These are phyloP conservation scores for Mercenaria mercenaria DNA, from an alignment of 1,140 invertebrate genomes.

Conservation along the genomic window DNA sequence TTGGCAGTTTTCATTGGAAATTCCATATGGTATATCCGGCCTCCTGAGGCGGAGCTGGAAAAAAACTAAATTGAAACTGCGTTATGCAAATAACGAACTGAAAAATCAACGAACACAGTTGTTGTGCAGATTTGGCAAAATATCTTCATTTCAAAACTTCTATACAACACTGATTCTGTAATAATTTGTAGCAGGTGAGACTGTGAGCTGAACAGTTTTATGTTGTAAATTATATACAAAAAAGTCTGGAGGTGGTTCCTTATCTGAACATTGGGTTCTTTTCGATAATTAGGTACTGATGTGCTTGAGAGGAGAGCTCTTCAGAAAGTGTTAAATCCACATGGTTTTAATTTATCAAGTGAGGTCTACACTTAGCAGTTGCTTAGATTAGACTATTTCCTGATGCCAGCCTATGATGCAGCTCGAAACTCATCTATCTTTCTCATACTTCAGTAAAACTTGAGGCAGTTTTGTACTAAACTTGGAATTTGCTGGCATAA, in stretches of 20 bases:
- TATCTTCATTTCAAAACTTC: not conserved
- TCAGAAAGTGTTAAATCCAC: slow-evolving; percentile 35
- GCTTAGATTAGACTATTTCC: not conserved
- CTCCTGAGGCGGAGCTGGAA: too few relatives aligned
- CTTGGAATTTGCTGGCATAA: not conserved
- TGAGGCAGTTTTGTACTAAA: not conserved
- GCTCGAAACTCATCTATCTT: not conserved
- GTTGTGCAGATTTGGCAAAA: not conserved
- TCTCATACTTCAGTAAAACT: not conserved
- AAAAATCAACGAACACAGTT: too few relatives aligned
- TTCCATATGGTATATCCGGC: too few relatives aligned
- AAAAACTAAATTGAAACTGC: too few relatives aligned
- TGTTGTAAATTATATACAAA: not conserved
- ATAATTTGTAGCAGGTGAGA: slow-evolving; percentile 19
- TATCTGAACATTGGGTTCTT: not conserved
- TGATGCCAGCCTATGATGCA: not conserved
- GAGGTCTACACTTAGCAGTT: slow-evolving; percentile 27
- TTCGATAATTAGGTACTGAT: slow-evolving; percentile 43
- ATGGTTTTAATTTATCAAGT: slow-evolving; percentile 52
- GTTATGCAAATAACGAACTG: too few relatives aligned
- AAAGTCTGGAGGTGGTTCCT: not conserved
- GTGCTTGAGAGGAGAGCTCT: slow-evolving; percentile 24
- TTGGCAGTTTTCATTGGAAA: too few relatives aligned
- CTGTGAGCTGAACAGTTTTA: not conserved
- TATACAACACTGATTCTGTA: not conserved